Base-by-base conservation (phyloP, 2,888 invertebrate genomes). In the Agrochola macilenta region DNA sequence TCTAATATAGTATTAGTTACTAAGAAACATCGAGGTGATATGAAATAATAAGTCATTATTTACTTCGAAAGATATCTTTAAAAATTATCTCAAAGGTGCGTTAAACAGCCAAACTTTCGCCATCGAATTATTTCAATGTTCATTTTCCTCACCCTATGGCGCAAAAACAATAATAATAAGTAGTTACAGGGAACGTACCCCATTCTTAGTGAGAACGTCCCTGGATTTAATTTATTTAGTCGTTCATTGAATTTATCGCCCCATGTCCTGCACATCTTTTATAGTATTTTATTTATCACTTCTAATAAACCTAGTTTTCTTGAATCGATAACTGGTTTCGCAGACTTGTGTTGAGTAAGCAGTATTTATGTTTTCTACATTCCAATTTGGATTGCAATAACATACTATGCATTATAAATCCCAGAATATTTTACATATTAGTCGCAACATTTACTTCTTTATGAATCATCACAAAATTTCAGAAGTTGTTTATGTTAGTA, bases 401-500 rank as follows among this genome's bases (percentile, higher is more conserved):
- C 43, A 26, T 26, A 35, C 23, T 43, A 39, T 30, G n/a, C 26
- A 23, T 35, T 64, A 60, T 58, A 58, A 58, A 68, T 60, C 5
- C 17, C 43, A 68, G 58, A 71, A 63, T 68, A 66, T 52, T 75
- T 75, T 68, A 60, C 73, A 64, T 11, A 39, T 78, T 64, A 35
- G 57, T 26, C 43, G 20, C 63, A 78, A 81, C 57, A 72, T 73
- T 85, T 70, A 54, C 63, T 75, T 69, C 46, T 75, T 52, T 60
- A 65, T 81, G 80, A 84, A 52, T 88, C 73, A 78, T 65, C 43
- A 39, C 63, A 68, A 30, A 30, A 26, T 79, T 75, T 76, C 52
- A 58, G 52, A 61, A 61, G 23, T 66, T 84, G 84, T 84, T 81
- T 88, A 84, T 78, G 73, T 79, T 75, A 66, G 69, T 79, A 73